Evolutionary conservation across 2,797 vertebrate genomes (phyloP), one percentile per base, ranked within the genome.

Genomic region (Bradypodion ventrale): DNA sequence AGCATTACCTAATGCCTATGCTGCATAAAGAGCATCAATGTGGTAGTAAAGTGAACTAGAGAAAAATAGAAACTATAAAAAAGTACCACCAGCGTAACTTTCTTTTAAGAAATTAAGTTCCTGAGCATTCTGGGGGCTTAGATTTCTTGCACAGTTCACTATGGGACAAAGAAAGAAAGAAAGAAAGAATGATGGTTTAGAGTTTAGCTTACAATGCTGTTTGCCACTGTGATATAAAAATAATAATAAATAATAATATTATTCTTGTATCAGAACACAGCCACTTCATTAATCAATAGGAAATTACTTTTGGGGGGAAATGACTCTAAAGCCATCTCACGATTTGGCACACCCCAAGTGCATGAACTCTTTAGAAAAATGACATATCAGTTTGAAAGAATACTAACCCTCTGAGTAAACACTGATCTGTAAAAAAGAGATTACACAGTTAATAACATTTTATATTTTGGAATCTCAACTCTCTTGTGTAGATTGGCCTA

Each of bases 381-480:
- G 73, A 82, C 21, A 89, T 91, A 89, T 90, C 87, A 93, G 87
- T 94, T 94, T 91, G 83, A 93, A 93, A 93, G 84, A 88, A 94
- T 91, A 80, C 89, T 86, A 94, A 89, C 79, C 84, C 80, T 75
- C 72, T 93, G 79, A 92, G 86, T 95, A 95, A 95, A 94, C 89
- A 95, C 62, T 89, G 92, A 92, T 90, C 89, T 92, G 93, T 90
- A 88, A 93, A 77, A 93, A 82, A 90, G 90, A 92, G 89, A 92
- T 94, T 94, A 94, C 89, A 80, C 74, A 3, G 89, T 93, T 95
- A 95, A 94, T 92, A 94, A 94, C 78, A 13, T 93, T 94, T 95
- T 94, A 92, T 93, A 93, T 95, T 95, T 93, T 94, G 94, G 89
- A 92, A 93, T 95, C 88, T 93, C 94, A 95, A 94, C 92, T 94